phyloP scores from a whole-genome alignment of 2,113 vertebrate species.

The Phaethornis superciliosus region DNA sequence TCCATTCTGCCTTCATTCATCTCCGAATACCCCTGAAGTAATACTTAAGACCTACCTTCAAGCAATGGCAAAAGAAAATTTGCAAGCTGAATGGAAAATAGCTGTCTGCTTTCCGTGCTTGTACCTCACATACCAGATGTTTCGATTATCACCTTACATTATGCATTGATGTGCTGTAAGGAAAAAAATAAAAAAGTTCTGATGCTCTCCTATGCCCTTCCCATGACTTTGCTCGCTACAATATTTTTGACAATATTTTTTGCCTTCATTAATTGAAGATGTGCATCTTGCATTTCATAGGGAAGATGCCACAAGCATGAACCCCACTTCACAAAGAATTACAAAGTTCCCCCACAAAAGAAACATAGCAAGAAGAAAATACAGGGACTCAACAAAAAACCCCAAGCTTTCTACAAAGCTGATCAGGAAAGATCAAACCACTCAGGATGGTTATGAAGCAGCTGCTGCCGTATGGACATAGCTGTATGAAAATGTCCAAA shows the following conservation, averaged over 20 bases:
- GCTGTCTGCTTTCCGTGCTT: neutral
- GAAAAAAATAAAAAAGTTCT: neutral
- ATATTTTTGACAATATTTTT: neutral
- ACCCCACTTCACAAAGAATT: neutral
- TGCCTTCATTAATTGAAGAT: constrained; percentile 13
- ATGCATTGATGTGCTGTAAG: neutral
- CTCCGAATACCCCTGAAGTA: neutral
- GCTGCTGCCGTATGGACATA: neutral
- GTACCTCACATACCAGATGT: neutral
- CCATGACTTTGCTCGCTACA: neutral
- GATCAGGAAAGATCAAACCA: neutral
- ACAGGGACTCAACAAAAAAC: neutral
- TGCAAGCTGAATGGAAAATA: neutral
- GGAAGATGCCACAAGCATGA: neutral
- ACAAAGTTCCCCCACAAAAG: neutral
- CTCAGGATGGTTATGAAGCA: neutral
- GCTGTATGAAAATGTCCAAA: neutral
- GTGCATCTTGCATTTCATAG: neutral
- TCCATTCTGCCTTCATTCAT: neutral
- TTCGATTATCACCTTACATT: neutral
- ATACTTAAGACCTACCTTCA: neutral
- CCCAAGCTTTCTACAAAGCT: neutral
- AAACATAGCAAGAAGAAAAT: neutral
- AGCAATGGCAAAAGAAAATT: neutral
- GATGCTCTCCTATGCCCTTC: neutral